A percentile compares a stretch with the other conserved stretches of the same genome.
phyloP scores from a whole-genome alignment of 1,140 invertebrate species.

The Phocides pigmalion region DNA sequence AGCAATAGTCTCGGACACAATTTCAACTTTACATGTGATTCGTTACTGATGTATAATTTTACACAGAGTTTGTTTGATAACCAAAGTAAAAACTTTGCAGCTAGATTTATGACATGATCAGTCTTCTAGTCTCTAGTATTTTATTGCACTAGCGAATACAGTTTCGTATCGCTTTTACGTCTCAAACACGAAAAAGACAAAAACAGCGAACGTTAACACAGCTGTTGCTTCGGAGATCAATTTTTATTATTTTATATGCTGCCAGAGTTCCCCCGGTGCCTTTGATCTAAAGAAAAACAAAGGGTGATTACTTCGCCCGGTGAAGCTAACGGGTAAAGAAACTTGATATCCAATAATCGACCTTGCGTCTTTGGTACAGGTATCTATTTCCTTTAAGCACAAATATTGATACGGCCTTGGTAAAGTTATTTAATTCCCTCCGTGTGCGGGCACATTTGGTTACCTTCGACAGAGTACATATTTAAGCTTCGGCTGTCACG shows the following conservation, averaged over 20 bases:
- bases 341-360: neutral
- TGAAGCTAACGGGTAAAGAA: neutral
- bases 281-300: neutral
- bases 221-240: no score
- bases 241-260: neutral
- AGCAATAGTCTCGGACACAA: no score
- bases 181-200: no score
- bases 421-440: neutral
- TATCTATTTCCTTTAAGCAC: neutral
- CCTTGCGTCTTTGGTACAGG: neutral
- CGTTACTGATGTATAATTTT: no score
- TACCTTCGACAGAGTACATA: neutral
- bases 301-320: neutral
- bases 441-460: neutral
- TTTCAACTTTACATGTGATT: no score
- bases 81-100: no score
- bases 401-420: neutral
- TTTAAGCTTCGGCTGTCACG: neutral
- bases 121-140: no score
- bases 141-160: no score
- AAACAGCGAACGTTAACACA: no score
- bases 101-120: no score
- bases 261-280: neutral
- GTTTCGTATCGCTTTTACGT: no score
- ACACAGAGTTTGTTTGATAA: no score